Evolutionary conservation across 2,888 invertebrate genomes (phyloP), one percentile per base, ranked within the genome.

Genomic region (Eugnorisma glareosa): DNA sequence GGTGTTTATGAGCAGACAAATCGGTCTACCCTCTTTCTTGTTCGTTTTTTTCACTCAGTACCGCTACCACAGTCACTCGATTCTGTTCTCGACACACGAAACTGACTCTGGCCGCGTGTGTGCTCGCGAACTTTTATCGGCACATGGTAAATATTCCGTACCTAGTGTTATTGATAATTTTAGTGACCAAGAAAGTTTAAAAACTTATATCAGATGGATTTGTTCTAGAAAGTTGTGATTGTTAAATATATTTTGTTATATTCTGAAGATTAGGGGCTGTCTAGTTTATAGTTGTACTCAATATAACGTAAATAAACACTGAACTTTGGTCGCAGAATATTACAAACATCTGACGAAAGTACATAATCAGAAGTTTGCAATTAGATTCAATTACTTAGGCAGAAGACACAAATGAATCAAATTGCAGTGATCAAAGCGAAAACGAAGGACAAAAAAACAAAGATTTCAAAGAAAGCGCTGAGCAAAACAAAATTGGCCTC

Each of bases 401-500:
- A 43, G 45, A 43, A 48, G 35, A 37, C 45, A 67, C 37, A 84
- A 73, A 67, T 75, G 6, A 82, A 85, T 66, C 64, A 28, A 85
- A 81, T 43, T 48, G 31, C 24, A 75, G 69, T 54, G 63, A 77
- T 75, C 64, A 72, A 77, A 83, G 71, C 31, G 54, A 31, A 68
- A 18, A 54, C 37, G 57, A 45, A 67, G 37, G n/a, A 85, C 59
- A 11, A 64, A 45, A 73, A 77, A 75, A 77, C 81, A 79, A 77
- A 78, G 73, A 74, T 75, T 68, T 73, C 28, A 77, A 78, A 79
- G 63, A 66, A 78, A 69, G 35, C 43, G 59, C 43, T 0, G 28
- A 79, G 75, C 75, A 79, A 70, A 85, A 71, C 69, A 43, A 79
- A 80, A 89, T 81, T 82, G 68, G 79, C 67, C 73, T 79, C 73